These are phyloP conservation scores for Grammomys surdaster DNA, from an alignment of 2,113 vertebrate species.

Conservation along the genomic window DNA sequence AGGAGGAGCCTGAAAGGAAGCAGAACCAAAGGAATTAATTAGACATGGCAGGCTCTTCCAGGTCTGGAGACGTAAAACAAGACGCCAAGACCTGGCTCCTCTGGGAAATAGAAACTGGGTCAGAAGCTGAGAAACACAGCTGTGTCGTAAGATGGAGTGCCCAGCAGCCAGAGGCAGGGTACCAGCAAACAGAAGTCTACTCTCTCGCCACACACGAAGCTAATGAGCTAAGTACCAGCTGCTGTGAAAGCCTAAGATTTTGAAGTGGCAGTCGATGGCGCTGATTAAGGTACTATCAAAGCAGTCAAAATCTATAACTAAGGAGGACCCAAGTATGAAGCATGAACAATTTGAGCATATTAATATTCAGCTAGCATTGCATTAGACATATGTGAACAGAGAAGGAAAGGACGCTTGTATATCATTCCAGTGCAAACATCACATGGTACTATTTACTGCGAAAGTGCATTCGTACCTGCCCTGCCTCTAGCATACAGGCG, in stretches of 20 bases:
- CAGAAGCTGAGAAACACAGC: background rate
- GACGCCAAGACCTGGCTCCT: background rate
- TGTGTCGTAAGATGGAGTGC: background rate
- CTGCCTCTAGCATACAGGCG: background rate
- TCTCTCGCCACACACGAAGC: background rate
- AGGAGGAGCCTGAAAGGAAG: background rate
- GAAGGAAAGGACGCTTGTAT: accelerated
- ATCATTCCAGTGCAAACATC: background rate
- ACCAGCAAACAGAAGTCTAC: background rate
- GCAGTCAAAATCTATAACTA: background rate
- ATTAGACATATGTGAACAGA: background rate
- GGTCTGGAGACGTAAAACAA: background rate
- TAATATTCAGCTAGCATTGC: background rate
- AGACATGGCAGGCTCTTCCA: background rate
- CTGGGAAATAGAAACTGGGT: constrained; percentile 21
- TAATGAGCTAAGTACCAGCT: background rate
- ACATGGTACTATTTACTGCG: background rate
- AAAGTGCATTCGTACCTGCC: background rate
- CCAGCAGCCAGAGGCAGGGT: background rate
- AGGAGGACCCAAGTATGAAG: background rate
- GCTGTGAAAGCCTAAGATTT: background rate
- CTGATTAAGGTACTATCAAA: background rate
- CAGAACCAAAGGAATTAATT: background rate
- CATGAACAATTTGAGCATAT: background rate
- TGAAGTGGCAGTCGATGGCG: background rate